These are phyloP conservation scores for Pinctada fucata DNA, from an alignment of 2,888 invertebrate genomes.

Conservation along the genomic window DNA sequence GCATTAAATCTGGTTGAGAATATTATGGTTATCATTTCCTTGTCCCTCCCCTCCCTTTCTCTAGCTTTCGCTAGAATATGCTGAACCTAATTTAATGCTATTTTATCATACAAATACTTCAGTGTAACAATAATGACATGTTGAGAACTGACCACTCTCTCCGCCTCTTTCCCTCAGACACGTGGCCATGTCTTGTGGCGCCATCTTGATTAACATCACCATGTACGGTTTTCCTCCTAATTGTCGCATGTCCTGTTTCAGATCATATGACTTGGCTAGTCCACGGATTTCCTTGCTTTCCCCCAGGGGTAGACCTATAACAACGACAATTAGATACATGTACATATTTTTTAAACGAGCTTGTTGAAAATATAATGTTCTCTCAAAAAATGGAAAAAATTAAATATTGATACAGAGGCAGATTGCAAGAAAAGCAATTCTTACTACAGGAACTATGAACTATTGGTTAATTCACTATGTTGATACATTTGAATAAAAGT, in stretches of 20 bases:
- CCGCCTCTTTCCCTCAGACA: conserved; percentile 20
- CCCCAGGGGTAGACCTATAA: conserved; percentile 42
- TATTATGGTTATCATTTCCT: too few species aligned
- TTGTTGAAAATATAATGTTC: too few species aligned
- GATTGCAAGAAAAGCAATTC: background rate
- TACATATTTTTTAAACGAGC: too few species aligned
- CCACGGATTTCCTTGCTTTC: conserved; percentile 49
- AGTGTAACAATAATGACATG: too few species aligned
- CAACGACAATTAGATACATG: background rate
- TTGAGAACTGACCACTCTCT: background rate
- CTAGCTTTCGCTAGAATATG: too few species aligned
- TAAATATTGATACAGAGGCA: background rate
- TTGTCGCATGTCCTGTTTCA: conserved; percentile 49
- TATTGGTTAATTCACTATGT: too few species aligned
- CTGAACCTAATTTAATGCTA: too few species aligned
- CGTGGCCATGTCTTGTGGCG: conserved; percentile 45
- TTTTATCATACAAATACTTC: too few species aligned
- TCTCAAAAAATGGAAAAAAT: too few species aligned
- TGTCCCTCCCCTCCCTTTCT: too few species aligned
- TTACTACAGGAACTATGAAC: background rate
- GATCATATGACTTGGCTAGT: conserved; percentile 36
- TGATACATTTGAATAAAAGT: too few species aligned
- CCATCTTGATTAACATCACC: conserved; percentile 47
- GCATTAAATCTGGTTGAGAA: too few species aligned
- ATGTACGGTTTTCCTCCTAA: conserved; percentile 48